Conservation (phyloP, 1,140 invertebrate species). For the Physella acuta region DNA sequence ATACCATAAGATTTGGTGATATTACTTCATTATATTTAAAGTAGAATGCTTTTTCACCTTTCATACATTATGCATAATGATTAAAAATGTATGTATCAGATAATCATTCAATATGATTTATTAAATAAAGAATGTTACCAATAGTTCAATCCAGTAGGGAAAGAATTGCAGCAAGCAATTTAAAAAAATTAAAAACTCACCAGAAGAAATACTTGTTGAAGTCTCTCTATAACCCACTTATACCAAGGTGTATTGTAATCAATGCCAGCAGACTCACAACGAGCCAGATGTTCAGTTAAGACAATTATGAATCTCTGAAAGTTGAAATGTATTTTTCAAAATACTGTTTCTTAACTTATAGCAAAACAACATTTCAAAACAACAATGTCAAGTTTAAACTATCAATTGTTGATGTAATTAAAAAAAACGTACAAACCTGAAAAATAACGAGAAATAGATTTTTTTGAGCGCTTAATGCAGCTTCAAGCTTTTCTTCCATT, state of each 20-base stretch:
- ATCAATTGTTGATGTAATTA: too few relatives aligned
- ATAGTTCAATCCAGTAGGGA: too few relatives aligned
- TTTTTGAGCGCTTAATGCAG: conserved; percentile 93
- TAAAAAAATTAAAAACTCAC: conserved; percentile 66
- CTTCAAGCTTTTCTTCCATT: conserved; percentile 93
- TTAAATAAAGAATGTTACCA: not conserved
- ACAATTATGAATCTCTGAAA: conserved; percentile 93
- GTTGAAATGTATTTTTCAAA: too few relatives aligned
- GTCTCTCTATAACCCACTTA: conserved; percentile 89
- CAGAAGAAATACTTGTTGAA: conserved; percentile 92
- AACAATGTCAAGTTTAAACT: too few relatives aligned
- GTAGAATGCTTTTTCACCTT: too few relatives aligned
- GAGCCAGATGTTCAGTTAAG: conserved; percentile 90
- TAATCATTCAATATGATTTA: not conserved
- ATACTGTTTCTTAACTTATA: too few relatives aligned
- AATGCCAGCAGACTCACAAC: conserved; percentile 87
- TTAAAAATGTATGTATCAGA: too few relatives aligned
- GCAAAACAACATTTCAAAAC: too few relatives aligned
- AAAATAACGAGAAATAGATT: conserved; percentile 96
- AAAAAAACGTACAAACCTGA: conserved; percentile 65
- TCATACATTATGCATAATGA: too few relatives aligned
- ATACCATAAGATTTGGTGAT: too few relatives aligned
- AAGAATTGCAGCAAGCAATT: too few relatives aligned
- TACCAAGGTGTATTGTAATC: conserved; percentile 97
- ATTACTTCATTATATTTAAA: too few relatives aligned